Percentiles rank a stretch among this genome's conserved stretches.
These are phyloP conservation scores for Caenorhabditis tropicalis DNA, from an alignment of 1,140 invertebrate species.

Conservation along the genomic window DNA sequence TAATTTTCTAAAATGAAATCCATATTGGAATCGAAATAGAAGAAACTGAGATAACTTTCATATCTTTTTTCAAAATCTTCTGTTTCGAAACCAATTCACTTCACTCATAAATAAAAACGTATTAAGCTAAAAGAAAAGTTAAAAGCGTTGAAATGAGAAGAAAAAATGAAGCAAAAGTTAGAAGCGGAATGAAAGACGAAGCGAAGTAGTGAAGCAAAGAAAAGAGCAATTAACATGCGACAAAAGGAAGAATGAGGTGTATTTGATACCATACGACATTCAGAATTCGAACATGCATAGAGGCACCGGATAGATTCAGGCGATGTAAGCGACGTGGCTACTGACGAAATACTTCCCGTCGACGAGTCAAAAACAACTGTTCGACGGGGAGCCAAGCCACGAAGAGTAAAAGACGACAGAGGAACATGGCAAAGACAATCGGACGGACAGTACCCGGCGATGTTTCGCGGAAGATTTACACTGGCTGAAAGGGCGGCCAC, in stretches of 20 bases:
- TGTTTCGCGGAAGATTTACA: slow-evolving; percentile 42
- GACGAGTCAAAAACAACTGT: background rate
- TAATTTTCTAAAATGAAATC: background rate
- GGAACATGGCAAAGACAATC: slow-evolving; percentile 36
- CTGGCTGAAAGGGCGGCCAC: slow-evolving; percentile 34
- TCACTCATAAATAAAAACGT: background rate
- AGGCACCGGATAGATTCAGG: slow-evolving; percentile 33
- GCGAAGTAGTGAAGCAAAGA: slow-evolving; percentile 1
- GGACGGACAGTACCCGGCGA: slow-evolving; percentile 40
- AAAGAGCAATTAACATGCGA: background rate
- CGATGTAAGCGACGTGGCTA: slow-evolving; percentile 34
- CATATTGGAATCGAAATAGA: background rate
- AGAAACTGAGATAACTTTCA: background rate
- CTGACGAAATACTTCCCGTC: background rate
- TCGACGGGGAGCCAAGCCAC: slow-evolving; percentile 35
- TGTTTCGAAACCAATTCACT: background rate
- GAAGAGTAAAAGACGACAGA: slow-evolving; percentile 37
- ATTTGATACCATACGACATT: background rate
- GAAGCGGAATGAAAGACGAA: background rate
- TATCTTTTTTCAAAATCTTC: background rate
- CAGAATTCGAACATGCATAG: background rate
- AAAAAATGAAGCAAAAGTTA: background rate
- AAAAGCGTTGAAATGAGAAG: background rate
- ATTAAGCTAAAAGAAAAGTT: background rate
- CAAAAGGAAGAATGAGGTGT: background rate